Base-by-base conservation (phyloP, 2,797 vertebrate genomes). In the Myotis pilosus region DNA sequence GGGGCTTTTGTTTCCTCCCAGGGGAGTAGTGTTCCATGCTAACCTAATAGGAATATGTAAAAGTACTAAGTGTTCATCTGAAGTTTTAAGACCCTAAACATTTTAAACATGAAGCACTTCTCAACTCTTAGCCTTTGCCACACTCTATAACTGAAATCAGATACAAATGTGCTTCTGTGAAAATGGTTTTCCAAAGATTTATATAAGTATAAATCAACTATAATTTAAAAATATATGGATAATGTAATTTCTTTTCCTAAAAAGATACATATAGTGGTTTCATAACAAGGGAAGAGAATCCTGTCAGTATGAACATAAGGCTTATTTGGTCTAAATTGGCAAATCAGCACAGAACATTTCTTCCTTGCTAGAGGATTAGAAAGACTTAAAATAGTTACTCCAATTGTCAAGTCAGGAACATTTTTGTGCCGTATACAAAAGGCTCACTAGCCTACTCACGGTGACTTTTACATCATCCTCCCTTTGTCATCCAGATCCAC, bases 311-410 rank as follows among this genome's bases (percentile, higher is more conserved):
- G 84, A 89, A 74, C 55, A 57, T 28, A 69, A 60, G 60, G 33
- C n/a, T 3, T 94, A 49, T 78, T 91, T 92, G 55, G 5, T 62
- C 68, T 94, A 85, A 66, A 25, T 6, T 94, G 79, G 68, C 82
- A 94, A 83, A 94, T 80, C 66, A 87, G 88, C 66, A 82, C 64
- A 79, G 72, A 92, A 71, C 16, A 57, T 80, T 80, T 92, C 17
- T 94, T 95, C 53, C 44, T 92, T 96, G 38, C 19, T 81, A 60
- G 47, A 92, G n/a, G 41, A 84, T 94, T 91, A 74, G 30, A 84
- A 88, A 88, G 83, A 64, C 83, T 94, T 97, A 93, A 96, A 96
- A 94, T 79, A 93, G 76, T 79, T 85, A 75, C 53, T 47, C 62
- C 91, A 94, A 94, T 41, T 80, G 78, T 95, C 47, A 91, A 95